Evolutionary conservation across 2,797 vertebrate species (phyloP), one percentile per base, ranked within the genome.

Genomic region (Octomys mimax): DNA sequence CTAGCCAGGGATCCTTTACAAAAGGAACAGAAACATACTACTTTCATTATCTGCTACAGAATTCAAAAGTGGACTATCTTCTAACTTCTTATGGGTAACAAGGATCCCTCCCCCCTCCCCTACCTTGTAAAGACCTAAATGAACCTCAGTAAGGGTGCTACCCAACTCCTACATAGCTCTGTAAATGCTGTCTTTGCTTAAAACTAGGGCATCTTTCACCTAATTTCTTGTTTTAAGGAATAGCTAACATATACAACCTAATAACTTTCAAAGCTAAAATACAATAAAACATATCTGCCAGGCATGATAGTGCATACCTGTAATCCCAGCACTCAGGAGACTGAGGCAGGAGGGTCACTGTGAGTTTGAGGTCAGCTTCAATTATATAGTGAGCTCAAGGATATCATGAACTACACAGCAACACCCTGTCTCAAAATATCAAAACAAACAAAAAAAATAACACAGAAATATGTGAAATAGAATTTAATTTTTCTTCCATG

Each of bases 261-360:
- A 57, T 85, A 49, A 64, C 61, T 71, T 82, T 80, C 82, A 59
- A 95, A 97, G 95, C 91, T 83, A 91, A 92, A 94, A 92, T 54
- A 77, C 0, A 16, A 62, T 79, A 94, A 93, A 91, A 96, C 46
- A 66, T 7, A 71, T 10, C 24, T 62, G 61, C 61, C 61, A 10
- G 26, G 61, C 26, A 10, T 19, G 33, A 19, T 36, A 19, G 18
- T 19, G 18, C 66, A 68, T 6, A 16, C 16, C 66, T 70, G 66
- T 70, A 70, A 36, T 21, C 2, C 33, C 18, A 36, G 66, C 66
- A 68, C 33, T 68, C 16, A 18, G 16, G 66, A 68, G 14, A 16
- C 66, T 70, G 66, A 70, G 66, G 33, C 33, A 70, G 66, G 66
- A 70, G n/a, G 66, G 36, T 70, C 16, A 2, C 66, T 70, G 33